Evolutionary conservation across 92 coral and sea anemone species (phyloP).

Genomic region (Porites rus): DNA sequence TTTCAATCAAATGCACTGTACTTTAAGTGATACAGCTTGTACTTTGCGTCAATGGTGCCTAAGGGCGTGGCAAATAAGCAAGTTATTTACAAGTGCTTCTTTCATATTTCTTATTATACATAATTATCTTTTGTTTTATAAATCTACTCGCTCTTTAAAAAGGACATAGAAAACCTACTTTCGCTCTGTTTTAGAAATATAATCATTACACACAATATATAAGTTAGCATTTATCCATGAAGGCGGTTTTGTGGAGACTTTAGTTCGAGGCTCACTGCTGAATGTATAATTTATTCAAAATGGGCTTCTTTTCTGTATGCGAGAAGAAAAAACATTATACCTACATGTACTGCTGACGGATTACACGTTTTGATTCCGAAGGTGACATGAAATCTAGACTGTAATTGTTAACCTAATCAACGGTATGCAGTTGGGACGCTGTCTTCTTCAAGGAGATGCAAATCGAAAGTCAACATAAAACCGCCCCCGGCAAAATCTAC

Average conservation of each 20-base stretch:
- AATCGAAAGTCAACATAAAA: background rate
- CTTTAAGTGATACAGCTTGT: background rate
- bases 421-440: too few relatives aligned
- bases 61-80: background rate
- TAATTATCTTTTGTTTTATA: slow-evolving; percentile 19
- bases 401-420: too few relatives aligned
- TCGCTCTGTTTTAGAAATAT: slow-evolving; percentile 42
- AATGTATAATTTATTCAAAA: background rate
- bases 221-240: background rate
- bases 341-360: too few relatives aligned
- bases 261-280: background rate
- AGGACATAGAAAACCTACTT: slow-evolving; percentile 28
- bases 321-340: too few relatives aligned
- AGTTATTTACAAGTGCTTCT: slow-evolving; percentile 9
- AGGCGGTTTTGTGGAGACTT: background rate
- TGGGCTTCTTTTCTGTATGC: background rate
- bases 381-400: too few relatives aligned
- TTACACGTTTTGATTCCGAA: too few relatives aligned
- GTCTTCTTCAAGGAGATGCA: background rate
- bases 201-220: slow-evolving; percentile 7
- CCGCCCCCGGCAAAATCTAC: background rate
- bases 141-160: slow-evolving; percentile 46
- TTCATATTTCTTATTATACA: slow-evolving; percentile 6
- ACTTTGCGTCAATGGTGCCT: background rate
- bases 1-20: background rate